Percentiles rank a stretch among this genome's conserved stretches.
These are phyloP conservation scores for Petaurus breviceps DNA, from an alignment of 2,113 vertebrate genomes.

Conservation along the genomic window DNA sequence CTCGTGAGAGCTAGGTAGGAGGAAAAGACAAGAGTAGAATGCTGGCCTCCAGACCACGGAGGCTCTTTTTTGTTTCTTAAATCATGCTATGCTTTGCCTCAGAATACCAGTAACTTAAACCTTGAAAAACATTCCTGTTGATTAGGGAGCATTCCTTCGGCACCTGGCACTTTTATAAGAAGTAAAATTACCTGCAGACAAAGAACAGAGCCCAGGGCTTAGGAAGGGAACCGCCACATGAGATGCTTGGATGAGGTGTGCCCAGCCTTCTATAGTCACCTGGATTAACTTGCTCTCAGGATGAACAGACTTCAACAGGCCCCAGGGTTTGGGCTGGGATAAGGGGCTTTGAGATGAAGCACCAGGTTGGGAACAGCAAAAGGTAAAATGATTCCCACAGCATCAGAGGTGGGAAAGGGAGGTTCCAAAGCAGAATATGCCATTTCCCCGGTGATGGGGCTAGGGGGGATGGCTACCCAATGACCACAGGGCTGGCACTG, in stretches of 20 bases:
- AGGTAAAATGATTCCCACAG: neutral
- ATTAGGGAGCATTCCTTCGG: conserved; percentile 68
- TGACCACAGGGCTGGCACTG: neutral
- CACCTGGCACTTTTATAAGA: conserved; percentile 76
- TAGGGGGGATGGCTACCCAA: neutral
- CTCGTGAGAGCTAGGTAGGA: neutral
- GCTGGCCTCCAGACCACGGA: neutral
- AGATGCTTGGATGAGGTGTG: conserved; percentile 37
- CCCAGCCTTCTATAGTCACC: neutral
- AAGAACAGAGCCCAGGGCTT: conserved; percentile 65
- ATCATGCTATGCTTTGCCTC: conserved; percentile 1
- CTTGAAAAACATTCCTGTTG: conserved; percentile 43
- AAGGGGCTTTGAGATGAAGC: neutral
- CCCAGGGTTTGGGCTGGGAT: neutral
- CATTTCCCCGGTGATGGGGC: neutral
- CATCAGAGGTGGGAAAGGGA: neutral
- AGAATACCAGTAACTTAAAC: conserved; percentile 63
- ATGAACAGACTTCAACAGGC: conserved; percentile 9
- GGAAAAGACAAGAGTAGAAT: neutral
- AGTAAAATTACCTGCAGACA: conserved; percentile 66
- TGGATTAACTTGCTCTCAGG: conserved; percentile 7
- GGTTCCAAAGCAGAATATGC: neutral
- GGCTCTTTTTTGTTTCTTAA: neutral
- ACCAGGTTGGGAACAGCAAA: neutral
- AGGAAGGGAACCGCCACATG: conserved; percentile 49